Conservation (phyloP, 2,113 vertebrate species). For the Megaceryle maxima region DNA sequence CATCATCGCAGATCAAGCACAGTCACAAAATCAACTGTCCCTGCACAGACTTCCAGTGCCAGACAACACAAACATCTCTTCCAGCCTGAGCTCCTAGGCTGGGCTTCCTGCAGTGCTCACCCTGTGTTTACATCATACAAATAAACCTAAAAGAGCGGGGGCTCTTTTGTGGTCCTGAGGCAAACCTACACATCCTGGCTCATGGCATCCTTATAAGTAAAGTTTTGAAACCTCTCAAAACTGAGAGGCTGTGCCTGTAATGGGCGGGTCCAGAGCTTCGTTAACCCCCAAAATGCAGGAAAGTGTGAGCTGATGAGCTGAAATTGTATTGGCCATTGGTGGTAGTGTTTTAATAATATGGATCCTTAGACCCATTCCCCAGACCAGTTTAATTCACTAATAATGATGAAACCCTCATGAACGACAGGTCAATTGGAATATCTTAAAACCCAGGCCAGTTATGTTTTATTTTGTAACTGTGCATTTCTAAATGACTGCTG, state of each 20-base stretch:
- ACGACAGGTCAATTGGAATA: background rate
- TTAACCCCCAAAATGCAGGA: background rate
- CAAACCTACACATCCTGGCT: background rate
- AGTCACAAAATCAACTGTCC: background rate
- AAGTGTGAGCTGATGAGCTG: background rate
- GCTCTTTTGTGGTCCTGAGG: background rate
- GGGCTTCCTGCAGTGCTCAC: background rate
- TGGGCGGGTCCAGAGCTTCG: background rate
- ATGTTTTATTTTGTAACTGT: background rate
- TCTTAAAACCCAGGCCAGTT: background rate
- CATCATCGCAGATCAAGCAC: background rate
- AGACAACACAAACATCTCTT: background rate
- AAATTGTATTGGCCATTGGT: rapidly evolving
- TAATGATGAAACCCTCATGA: background rate
- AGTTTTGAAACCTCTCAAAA: background rate
- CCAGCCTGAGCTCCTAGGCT: background rate
- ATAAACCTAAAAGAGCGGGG: background rate
- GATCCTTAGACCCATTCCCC: background rate
- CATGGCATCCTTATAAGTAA: background rate
- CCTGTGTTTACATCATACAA: background rate
- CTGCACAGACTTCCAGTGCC: background rate
- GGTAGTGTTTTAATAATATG: background rate
- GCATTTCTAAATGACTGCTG: background rate
- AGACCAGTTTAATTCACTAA: background rate
- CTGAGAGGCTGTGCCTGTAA: background rate